Percentiles rank a stretch among this genome's conserved stretches.
phyloP scores from a whole-genome alignment of 2,797 vertebrate species.

The Pteropus rufus region DNA sequence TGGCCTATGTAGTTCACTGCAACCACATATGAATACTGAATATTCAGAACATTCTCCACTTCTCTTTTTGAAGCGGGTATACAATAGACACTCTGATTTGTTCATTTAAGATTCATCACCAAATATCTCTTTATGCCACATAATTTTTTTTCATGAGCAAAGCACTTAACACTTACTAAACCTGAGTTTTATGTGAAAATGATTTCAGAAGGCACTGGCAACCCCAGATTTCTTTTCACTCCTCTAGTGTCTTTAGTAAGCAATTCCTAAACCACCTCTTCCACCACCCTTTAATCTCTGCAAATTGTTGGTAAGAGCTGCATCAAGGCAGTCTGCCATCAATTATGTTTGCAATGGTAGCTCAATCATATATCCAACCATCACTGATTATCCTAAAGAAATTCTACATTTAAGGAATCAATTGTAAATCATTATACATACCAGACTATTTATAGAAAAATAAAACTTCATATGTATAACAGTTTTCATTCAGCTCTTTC shows the following conservation, averaged over 20 bases:
- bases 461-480: slow-evolving; percentile 39
- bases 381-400: slow-evolving; percentile 51
- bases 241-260: slow-evolving; percentile 61
- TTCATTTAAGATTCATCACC: neutral
- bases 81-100: neutral
- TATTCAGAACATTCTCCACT: neutral
- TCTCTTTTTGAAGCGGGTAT: neutral
- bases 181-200: slow-evolving; percentile 55
- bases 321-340: slow-evolving; percentile 60
- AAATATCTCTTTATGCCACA: neutral
- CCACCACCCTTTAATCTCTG: slow-evolving; percentile 74
- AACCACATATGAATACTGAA: neutral
- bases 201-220: slow-evolving; percentile 64
- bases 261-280: slow-evolving; percentile 69
- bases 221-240: slow-evolving; percentile 54
- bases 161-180: slow-evolving; percentile 52
- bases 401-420: slow-evolving; percentile 53
- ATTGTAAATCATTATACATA: slow-evolving; percentile 64
- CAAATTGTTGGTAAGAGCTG: slow-evolving; percentile 73
- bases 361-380: neutral
- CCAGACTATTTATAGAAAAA: slow-evolving; percentile 29
- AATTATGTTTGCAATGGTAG: neutral
- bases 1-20: neutral
- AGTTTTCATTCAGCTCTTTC: slow-evolving; percentile 64
- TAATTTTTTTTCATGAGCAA: neutral